Percentiles rank a stretch among this genome's conserved stretches.
Conservation (phyloP, 2,113 vertebrate species). For the Entosphenus tridentatus region DNA sequence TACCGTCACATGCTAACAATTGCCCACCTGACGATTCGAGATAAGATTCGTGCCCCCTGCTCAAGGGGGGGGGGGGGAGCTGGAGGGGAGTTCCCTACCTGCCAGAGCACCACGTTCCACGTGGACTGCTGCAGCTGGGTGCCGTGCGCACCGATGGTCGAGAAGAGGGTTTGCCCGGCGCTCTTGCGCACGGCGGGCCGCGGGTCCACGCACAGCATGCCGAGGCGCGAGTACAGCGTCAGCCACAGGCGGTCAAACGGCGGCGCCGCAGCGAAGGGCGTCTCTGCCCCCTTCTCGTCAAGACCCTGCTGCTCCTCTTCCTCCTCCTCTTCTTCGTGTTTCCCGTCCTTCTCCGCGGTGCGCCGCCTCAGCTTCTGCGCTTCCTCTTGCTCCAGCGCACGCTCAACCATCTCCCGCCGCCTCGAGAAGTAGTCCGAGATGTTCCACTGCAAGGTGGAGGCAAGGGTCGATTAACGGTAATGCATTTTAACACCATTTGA, state of each 20-base stretch:
- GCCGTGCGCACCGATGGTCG: conserved; percentile 80
- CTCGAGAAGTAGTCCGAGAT: conserved; percentile 99
- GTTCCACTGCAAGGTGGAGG: conserved; percentile 56
- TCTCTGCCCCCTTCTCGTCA: no score
- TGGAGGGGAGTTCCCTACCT: conserved; percentile 23
- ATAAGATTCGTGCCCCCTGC: no score
- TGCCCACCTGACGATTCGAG: no score
- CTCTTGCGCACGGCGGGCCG: conserved; percentile 88
- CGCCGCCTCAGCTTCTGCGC: conserved; percentile 21
- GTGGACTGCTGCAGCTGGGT: conserved; percentile 77
- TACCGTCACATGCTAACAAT: no score
- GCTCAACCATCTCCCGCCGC: conserved; percentile 76
- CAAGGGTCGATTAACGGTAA: conserved; percentile 6
- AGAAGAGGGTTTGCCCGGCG: conserved; percentile 80
- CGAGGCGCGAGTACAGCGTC: conserved; percentile 78
- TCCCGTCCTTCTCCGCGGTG: neutral
- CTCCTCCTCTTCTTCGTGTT: neutral
- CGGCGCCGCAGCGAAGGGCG: conserved; percentile 71
- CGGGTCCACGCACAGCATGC: conserved; percentile 76
- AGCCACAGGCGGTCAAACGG: conserved; percentile 94
- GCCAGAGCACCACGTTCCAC: conserved; percentile 92
- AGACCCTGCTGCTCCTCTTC: neutral
- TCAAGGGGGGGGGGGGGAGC: no score
- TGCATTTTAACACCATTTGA: no score
- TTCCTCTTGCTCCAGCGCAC: conserved; percentile 69